These are phyloP conservation scores for Cataglyphis cursor DNA, from an alignment of 2,888 invertebrate genomes.

Conservation along the genomic window DNA sequence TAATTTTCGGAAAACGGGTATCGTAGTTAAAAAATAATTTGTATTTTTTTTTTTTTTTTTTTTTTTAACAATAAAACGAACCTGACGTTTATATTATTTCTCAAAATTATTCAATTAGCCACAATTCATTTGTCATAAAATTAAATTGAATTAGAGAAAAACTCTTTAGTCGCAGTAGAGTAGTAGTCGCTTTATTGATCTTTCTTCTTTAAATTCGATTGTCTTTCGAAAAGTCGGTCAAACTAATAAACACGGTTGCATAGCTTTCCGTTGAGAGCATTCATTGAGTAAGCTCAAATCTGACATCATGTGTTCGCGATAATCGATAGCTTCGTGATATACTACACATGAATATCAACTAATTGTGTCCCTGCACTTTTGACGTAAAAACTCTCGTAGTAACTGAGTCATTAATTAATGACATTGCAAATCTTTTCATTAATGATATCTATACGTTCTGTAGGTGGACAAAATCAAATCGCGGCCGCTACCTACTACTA, in stretches of 20 bases:
- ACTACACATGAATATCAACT: not conserved
- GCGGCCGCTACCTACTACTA: constrained; percentile 67
- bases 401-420: not conserved
- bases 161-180: not conserved
- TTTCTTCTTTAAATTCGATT: constrained; percentile 37
- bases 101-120: not conserved
- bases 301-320: constrained; percentile 54
- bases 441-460: not conserved
- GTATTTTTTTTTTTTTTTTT: not conserved
- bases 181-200: not conserved
- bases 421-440: not conserved
- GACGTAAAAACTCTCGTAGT: not conserved
- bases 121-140: not conserved
- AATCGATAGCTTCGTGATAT: constrained; percentile 40
- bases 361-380: not conserved
- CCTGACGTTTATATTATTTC: not conserved
- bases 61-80: not conserved
- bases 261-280: constrained; percentile 66
- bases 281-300: constrained; percentile 58
- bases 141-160: not conserved
- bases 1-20: not conserved
- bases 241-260: constrained; percentile 57
- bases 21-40: not conserved
- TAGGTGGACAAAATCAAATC: constrained; percentile 52
- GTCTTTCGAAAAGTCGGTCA: constrained; percentile 37